Conservation (phyloP, 2,113 vertebrate genomes). For the Xyrauchen texanus region DNA sequence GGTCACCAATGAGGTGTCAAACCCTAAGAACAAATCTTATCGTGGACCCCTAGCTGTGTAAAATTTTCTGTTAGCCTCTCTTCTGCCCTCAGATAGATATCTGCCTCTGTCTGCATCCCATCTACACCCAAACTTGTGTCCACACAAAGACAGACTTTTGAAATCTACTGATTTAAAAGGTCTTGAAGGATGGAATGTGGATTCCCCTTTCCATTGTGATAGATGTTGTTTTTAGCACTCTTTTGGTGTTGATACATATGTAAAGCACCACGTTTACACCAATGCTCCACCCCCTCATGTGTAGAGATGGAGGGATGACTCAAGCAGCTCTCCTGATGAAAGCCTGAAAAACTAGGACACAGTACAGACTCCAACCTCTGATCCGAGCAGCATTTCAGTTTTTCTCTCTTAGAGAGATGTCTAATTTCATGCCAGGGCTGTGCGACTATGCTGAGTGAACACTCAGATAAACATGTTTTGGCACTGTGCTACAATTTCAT, state of each 20-base stretch:
- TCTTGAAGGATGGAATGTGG: not conserved
- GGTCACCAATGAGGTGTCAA: constrained; percentile 59
- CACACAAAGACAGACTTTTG: not conserved
- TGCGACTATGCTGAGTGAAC: constrained; percentile 5
- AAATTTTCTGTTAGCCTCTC: constrained; percentile 35
- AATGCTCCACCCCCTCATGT: constrained; percentile 12
- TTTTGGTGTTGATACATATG: constrained; percentile 15
- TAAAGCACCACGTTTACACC: constrained; percentile 32
- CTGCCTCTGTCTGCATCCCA: not conserved
- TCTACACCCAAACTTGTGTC: not conserved
- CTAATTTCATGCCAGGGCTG: not conserved
- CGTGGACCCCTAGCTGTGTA: constrained; percentile 76
- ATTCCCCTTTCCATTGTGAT: constrained; percentile 16
- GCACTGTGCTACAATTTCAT: not conserved
- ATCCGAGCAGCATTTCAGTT: not conserved
- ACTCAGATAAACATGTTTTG: not conserved
- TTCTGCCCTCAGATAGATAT: not conserved
- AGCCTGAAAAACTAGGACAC: constrained; percentile 4
- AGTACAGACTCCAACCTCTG: constrained; percentile 1
- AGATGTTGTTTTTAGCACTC: not conserved
- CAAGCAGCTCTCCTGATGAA: constrained; percentile 26
- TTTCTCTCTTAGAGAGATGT: not conserved
- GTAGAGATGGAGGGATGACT: constrained; percentile 10
- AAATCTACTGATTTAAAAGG: not conserved
- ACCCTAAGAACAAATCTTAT: constrained; percentile 67